phyloP scores from a whole-genome alignment of 2,797 vertebrate species.

The Zalophus californianus region DNA sequence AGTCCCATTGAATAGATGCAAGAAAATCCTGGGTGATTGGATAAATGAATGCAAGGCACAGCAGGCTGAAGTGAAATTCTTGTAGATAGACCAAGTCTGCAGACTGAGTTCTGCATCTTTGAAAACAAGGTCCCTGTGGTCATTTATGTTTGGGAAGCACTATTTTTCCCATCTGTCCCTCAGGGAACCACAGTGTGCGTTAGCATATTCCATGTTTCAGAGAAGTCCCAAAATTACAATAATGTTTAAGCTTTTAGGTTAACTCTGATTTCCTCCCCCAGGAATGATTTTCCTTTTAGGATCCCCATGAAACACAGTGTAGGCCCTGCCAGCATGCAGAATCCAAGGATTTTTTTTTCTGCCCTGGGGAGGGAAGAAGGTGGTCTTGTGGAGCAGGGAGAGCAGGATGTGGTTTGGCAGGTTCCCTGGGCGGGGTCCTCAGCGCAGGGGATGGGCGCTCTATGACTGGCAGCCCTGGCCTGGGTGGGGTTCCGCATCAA shows the following conservation, averaged over 20 bases:
- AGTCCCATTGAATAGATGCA: not conserved
- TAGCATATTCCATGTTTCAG: not conserved
- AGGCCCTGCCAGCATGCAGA: not conserved
- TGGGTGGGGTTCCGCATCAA: fast-evolving
- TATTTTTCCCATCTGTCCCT: not conserved
- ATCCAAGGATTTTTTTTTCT: not conserved
- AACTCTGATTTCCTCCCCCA: not conserved
- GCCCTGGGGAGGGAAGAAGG: not conserved
- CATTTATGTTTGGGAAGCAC: too few relatives aligned
- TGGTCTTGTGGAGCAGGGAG: not conserved
- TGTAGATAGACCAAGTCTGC: not conserved
- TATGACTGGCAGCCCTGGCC: not conserved
- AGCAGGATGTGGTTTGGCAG: not conserved
- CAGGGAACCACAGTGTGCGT: not conserved
- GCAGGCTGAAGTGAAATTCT: not conserved
- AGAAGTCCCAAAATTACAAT: not conserved
- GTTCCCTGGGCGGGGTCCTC: not conserved
- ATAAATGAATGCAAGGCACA: not conserved
- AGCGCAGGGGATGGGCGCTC: not conserved
- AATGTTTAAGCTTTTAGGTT: not conserved
- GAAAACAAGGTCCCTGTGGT: not conserved
- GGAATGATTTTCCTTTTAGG: not conserved
- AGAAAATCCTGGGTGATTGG: not conserved
- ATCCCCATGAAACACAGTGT: not conserved
- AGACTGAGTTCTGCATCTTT: not conserved